These are phyloP conservation scores for Dynastes tityus DNA, from an alignment of 2,888 invertebrate species.

Conservation along the genomic window DNA sequence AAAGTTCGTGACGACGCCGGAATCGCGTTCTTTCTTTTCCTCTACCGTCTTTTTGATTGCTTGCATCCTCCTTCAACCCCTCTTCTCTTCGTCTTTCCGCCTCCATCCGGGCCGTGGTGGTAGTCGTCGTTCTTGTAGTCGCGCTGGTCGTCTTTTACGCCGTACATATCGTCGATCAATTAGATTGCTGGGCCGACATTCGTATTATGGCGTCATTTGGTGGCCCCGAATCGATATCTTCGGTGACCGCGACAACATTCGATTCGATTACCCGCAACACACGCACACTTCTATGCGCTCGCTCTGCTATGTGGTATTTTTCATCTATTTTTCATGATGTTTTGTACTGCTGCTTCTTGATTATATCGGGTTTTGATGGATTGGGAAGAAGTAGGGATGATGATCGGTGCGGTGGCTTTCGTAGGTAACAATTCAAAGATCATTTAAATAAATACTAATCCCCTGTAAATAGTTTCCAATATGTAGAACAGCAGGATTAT, in stretches of 20 bases:
- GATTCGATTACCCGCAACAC: slow-evolving; percentile 13
- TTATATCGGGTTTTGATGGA: not conserved
- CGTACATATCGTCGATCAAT: slow-evolving; percentile 51
- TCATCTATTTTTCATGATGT: slow-evolving; percentile 5
- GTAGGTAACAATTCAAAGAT: too few species aligned
- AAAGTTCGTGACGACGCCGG: slow-evolving; percentile 42
- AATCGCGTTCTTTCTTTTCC: slow-evolving; percentile 2
- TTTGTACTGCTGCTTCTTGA: not conserved
- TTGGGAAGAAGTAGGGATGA: too few species aligned
- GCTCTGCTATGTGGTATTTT: too few species aligned
- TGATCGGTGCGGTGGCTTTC: too few species aligned
- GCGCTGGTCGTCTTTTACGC: not conserved
- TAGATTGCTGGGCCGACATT: slow-evolving; percentile 50
- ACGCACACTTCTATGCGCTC: too few species aligned
- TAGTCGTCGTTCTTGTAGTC: not conserved
- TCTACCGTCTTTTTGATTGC: not conserved
- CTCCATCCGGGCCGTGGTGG: too few species aligned
- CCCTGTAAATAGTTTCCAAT: too few species aligned
- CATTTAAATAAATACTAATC: too few species aligned
- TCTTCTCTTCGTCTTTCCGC: too few species aligned
- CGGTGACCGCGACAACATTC: slow-evolving; percentile 50
- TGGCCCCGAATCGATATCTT: slow-evolving; percentile 53
- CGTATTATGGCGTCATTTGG: slow-evolving; percentile 54
- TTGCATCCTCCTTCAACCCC: not conserved
- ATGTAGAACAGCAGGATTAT: too few species aligned